Base-by-base conservation (phyloP, 2,888 invertebrate genomes). In the Watsonalla binaria region DNA sequence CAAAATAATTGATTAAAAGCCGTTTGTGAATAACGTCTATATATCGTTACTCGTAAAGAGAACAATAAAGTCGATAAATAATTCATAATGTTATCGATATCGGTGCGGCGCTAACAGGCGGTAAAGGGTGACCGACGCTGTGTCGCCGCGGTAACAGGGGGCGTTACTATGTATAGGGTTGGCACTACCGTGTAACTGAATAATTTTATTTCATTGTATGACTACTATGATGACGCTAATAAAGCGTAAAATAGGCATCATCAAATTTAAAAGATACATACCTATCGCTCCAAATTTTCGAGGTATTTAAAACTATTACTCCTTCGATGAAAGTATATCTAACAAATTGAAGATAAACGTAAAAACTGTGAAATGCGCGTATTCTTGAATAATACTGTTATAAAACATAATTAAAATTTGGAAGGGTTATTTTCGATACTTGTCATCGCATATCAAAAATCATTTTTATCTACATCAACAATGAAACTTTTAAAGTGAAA, bases 81-180 rank as follows among this genome's bases (percentile, higher is more conserved):
- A 72, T 74, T 70, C 66, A 73, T 66, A 61, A 57, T 60, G 52
- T 70, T 49, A 74, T 78, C 74, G 76, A 74, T 66, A 72, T 51
- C 51, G 50, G 64, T 55, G 60, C 70, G 62, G 66, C 66, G 66
- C 72, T 66, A 70, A 49, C 49, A 49, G 58, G 63, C 65, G 74
- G 78, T 77, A 84, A 86, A 84, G 86, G 88, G 87, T 86, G 86
- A 86, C 86, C 85, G 82, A 74, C 82, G 77, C 73, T 73, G 80
- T 82, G 86, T 84, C 84, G 84, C 82, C 82, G 80, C 82, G 83
- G 84, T 83, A 80, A 82, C 81, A 74, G 81, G 76, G 83, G 84
- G 84, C 80, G 82, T 78, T 71, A 64, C 78, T 66, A 51, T 52
- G 56, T 11, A 11, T 70, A 88, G 86, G 87, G 87, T 54, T 86